Evolutionary conservation across 2,113 vertebrate genomes (phyloP).

Genomic region (Callocephalon fimbriatum): DNA sequence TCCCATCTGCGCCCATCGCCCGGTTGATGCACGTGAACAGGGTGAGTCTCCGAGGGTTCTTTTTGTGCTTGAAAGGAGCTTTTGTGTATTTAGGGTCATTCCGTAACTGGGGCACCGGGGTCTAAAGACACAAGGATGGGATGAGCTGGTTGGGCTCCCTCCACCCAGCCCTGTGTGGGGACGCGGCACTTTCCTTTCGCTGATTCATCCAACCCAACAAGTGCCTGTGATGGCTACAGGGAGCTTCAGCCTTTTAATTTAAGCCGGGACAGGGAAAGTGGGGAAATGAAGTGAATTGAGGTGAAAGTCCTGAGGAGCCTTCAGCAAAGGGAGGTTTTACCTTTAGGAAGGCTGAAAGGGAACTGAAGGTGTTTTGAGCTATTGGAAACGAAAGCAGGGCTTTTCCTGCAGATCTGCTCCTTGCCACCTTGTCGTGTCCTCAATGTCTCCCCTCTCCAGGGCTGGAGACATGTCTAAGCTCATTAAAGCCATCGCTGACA

Average conservation of each 20-base stretch:
- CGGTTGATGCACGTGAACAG: not conserved
- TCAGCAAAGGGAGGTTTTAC: not conserved
- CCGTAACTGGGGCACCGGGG: not conserved
- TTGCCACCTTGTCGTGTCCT: not conserved
- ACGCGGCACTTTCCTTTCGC: not conserved
- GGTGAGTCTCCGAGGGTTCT: not conserved
- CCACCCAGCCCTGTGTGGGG: not conserved
- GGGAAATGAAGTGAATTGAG: not conserved
- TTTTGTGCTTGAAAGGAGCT: not conserved
- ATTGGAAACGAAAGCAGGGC: fast-evolving
- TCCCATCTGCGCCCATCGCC: not conserved
- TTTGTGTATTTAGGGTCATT: not conserved
- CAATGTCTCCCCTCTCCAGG: not conserved
- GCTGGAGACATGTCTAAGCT: conserved; percentile 21
- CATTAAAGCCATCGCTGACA: conserved; percentile 54
- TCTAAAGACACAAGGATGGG: not conserved
- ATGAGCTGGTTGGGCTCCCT: not conserved
- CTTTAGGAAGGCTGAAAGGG: not conserved
- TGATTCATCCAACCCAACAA: not conserved
- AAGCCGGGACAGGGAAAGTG: not conserved
- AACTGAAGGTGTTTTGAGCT: no score
- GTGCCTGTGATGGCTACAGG: not conserved
- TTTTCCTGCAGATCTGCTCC: not conserved
- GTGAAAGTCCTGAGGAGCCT: not conserved
- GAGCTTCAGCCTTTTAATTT: not conserved